Base-by-base conservation (phyloP, 2,888 invertebrate genomes). In the Idaea dimidiata region DNA sequence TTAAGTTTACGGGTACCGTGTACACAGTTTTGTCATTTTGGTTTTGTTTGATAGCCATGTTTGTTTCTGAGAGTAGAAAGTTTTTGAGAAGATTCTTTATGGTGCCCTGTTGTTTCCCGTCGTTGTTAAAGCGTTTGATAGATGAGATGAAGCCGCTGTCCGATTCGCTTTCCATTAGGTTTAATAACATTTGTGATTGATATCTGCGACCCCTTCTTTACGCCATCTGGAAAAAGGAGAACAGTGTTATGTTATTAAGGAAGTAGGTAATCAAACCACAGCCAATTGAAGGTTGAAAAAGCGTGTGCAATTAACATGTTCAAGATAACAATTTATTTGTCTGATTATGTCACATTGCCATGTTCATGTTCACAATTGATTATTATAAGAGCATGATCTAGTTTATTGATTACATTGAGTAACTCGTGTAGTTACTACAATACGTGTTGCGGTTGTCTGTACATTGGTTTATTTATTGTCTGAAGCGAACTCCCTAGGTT, bases 11-110 rank as follows among this genome's bases (percentile, higher is more conserved):
- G 1, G 91, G 91, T 67, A 90, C 79, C 57, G 89, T 81, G 71
- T 91, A 90, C 54, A 89, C 86, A 69, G 82, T 88, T 73, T 86
- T 89, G 59, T 84, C 80, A 59, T 71, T 84, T 78, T 85, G 82
- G 71, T 84, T 87, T 67, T 91, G 86, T 80, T 91, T 91, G 32
- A 91, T 90, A 66, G 91, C 91, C 91, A 91, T 91, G 62, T 87
- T 82, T 70, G 82, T 67, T 72, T 91, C 88, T 59, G 91, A 85
- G 71, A 86, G 65, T 18, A 91, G 89, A 62, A 89, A 88, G 71
- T 88, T 91, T 72, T 89, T 90, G 43, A 91, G 72, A 60, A 91
- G 72, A 63, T 88, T 79, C 66, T 89, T 90, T 61, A 91, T 87
- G 56, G 87, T 83, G 31, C 87, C 86, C 81, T 86, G 87, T 68